Conservation (phyloP, 2,113 vertebrate genomes). For the Sinocyclocheilus anophthalmus region DNA sequence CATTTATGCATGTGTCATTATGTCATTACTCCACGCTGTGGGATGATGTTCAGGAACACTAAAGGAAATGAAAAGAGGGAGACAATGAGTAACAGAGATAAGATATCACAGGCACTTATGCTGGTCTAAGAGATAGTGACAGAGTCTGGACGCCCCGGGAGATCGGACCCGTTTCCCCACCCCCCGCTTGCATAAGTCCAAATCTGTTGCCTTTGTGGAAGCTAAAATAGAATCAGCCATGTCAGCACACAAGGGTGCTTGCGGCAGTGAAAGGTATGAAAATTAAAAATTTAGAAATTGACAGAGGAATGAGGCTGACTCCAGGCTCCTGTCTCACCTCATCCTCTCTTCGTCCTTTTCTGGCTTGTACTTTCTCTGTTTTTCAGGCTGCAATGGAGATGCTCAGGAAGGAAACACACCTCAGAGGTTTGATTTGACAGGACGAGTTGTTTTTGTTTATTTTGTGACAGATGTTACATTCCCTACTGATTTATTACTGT, state of each 20-base stretch:
- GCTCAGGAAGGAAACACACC: background rate
- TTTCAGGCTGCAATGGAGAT: background rate
- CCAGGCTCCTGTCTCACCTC: background rate
- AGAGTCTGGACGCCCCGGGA: slow-evolving; percentile 26
- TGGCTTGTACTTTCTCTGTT: background rate
- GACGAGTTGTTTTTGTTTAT: slow-evolving; percentile 28
- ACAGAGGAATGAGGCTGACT: slow-evolving; percentile 39
- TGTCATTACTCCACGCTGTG: slow-evolving; percentile 12
- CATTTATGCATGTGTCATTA: slow-evolving; percentile 30
- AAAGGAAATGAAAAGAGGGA: slow-evolving; percentile 23
- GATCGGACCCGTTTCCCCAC: background rate
- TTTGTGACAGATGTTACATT: slow-evolving; percentile 22
- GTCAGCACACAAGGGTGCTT: slow-evolving; percentile 55
- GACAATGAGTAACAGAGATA: background rate
- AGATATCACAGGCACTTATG: background rate
- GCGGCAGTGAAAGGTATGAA: slow-evolving; percentile 42
- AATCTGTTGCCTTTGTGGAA: slow-evolving; percentile 48
- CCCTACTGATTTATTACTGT: slow-evolving; percentile 34
- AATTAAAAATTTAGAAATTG: slow-evolving; percentile 52
- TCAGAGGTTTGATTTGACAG: slow-evolving; percentile 22
- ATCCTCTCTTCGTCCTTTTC: background rate
- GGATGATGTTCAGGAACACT: background rate
- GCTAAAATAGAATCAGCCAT: slow-evolving; percentile 48
- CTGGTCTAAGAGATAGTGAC: slow-evolving; percentile 40
- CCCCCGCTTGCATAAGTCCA: slow-evolving; percentile 23